Percentiles rank a stretch among this genome's conserved stretches.
Conservation (phyloP, 2,797 vertebrate genomes). For the Platalea minor region DNA sequence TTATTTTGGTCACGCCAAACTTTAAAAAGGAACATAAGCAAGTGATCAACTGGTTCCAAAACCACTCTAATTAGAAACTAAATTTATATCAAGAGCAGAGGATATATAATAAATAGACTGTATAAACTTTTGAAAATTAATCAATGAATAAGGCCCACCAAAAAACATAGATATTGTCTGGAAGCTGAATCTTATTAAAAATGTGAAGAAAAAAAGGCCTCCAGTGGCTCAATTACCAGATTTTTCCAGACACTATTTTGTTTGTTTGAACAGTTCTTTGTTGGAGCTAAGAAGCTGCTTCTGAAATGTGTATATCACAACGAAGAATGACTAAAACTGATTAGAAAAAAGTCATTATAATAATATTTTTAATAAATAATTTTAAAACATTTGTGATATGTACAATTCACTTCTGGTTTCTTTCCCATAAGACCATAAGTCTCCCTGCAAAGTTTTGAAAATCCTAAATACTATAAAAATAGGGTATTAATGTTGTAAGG, state of each 20-base stretch:
- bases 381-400: background rate
- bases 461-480: background rate
- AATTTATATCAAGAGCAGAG: background rate
- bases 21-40: background rate
- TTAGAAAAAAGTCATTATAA: background rate
- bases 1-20: background rate
- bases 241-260: background rate
- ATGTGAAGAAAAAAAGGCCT: background rate
- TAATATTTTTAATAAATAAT: background rate
- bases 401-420: background rate
- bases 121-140: background rate
- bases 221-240: background rate
- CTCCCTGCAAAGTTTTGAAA: background rate
- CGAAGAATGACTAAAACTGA: background rate
- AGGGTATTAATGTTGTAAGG: background rate
- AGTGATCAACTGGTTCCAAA: background rate
- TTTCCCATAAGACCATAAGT: background rate
- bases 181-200: background rate
- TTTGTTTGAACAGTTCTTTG: background rate
- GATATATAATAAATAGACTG: background rate
- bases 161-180: background rate
- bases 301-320: background rate
- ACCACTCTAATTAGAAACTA: background rate
- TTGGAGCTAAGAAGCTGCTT: background rate
- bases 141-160: background rate